These are phyloP conservation scores for Seira ritae DNA, from an alignment of 2,888 invertebrate species.

Conservation along the genomic window DNA sequence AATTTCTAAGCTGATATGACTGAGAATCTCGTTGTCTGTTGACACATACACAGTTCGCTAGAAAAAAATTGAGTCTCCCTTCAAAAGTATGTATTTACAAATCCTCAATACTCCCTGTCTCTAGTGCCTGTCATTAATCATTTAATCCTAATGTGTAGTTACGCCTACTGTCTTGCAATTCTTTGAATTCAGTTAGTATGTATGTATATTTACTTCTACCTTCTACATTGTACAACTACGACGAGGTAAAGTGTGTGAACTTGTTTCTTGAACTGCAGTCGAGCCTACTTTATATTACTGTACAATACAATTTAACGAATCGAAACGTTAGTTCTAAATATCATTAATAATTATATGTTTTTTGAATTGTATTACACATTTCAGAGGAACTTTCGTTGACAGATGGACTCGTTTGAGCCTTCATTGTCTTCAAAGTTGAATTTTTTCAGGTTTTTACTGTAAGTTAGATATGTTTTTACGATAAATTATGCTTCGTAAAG, in stretches of 20 bases:
- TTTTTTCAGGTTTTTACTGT: constrained; percentile 42
- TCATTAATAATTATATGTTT: constrained; percentile 22
- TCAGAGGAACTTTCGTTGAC: constrained; percentile 74
- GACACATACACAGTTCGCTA: neutral
- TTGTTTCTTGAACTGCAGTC: neutral
- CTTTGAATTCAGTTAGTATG: too few relatives aligned
- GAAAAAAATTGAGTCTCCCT: neutral
- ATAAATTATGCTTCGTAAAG: neutral
- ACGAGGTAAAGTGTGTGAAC: constrained; percentile 42
- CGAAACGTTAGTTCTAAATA: constrained; percentile 5
- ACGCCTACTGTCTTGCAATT: neutral
- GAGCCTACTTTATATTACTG: neutral
- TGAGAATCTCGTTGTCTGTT: constrained; percentile 55
- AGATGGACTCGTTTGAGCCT: constrained; percentile 51
- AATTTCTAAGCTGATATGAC: constrained; percentile 49
- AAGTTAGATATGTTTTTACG: neutral
- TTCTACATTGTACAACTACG: too few relatives aligned
- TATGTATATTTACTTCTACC: too few relatives aligned
- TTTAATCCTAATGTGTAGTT: too few relatives aligned
- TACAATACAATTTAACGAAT: constrained; percentile 8
- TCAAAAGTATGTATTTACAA: too few relatives aligned
- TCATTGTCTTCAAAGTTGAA: constrained; percentile 63
- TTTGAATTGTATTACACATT: constrained; percentile 64
- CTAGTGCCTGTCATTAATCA: too few relatives aligned
- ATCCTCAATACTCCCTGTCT: neutral